Base-by-base conservation (phyloP, 2,888 invertebrate species). In the Orchesellides sinensis region DNA sequence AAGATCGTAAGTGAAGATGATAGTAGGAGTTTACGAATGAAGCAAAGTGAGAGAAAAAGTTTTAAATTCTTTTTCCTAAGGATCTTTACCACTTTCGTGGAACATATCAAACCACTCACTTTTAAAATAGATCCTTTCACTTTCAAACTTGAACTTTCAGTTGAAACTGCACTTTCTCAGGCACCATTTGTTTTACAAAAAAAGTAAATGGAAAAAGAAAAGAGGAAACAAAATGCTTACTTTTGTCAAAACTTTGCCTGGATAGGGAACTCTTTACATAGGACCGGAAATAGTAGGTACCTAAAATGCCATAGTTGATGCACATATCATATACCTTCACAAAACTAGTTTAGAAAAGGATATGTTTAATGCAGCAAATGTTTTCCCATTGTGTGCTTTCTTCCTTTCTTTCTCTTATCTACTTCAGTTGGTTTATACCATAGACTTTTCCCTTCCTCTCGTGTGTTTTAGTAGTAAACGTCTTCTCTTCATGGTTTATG, bases 311-410 rank as follows among this genome's bases (percentile, higher is more conserved):
- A 3, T n/a, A n/a, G 14, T 4, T 32, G 23, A 32, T 32, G 40
- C 19, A 40, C 40, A 23, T 27, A 63, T 63, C 21, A 63, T 23
- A 23, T 23, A 25, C 19, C 14, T 35, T 0, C 45, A 35, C 29
- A 32, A n/a, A 35, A 23, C 65, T 35, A 45, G 40, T 2, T 40
- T n/a, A 14, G 14, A 40, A 10, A 40, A 14, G 14, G 40, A 40
- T 40, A 54, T 54, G 23, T 59, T 70, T 56, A 70, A 69, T 72
- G 45, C 59, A 59, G 40, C 12, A n/a, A 61, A 61, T 63, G 49
- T 27, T 56, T 56, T 23, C 32, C 25, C 54, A 29, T 25, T 35
- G 40, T 35, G 70, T 45, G 45, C 72, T 61, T 61, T 61, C 29
- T 12, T 32, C n/a, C 21, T 17, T 61, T 49, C 25, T 49, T 52